Percentiles rank a stretch among this genome's conserved stretches.
These are phyloP conservation scores for Bursaphelenchus mucronatus DNA, from an alignment of 1,140 invertebrate species.

Conservation along the genomic window DNA sequence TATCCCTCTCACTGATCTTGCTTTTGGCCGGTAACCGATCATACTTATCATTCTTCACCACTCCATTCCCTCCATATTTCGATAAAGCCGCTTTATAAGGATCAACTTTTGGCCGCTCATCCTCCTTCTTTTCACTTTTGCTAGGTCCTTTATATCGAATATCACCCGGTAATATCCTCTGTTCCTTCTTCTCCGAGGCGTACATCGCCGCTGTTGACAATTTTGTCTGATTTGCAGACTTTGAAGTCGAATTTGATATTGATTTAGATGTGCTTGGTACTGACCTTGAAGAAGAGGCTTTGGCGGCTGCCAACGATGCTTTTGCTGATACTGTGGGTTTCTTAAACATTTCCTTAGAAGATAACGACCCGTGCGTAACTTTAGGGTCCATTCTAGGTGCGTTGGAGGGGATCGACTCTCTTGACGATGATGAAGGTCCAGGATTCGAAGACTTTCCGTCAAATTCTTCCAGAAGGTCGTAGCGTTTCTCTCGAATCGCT, in stretches of 20 bases:
- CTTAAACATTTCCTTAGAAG: no score
- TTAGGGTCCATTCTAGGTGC: neutral
- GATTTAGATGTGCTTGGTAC: conserved; percentile 4
- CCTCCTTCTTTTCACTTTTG: neutral
- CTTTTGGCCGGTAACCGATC: neutral
- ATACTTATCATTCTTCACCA: neutral
- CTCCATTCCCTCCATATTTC: neutral
- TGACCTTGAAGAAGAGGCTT: no score
- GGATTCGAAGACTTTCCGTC: no score
- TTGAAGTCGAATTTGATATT: neutral
- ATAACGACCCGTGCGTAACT: neutral
- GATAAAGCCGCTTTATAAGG: no score
- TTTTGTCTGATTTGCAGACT: neutral
- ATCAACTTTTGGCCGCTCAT: no score
- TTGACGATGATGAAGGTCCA: no score
- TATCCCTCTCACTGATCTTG: neutral
- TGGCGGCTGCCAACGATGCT: no score
- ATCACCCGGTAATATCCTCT: conserved; percentile 41
- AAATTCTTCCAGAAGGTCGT: no score
- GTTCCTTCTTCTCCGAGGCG: conserved; percentile 23
- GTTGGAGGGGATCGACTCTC: neutral
- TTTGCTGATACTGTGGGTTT: no score
- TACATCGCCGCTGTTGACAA: conserved; percentile 16
- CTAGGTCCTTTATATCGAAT: conserved; percentile 37
- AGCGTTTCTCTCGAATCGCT: no score